phyloP scores from a whole-genome alignment of 2,113 vertebrate species.

The Xenotilapia caudafasciata region DNA sequence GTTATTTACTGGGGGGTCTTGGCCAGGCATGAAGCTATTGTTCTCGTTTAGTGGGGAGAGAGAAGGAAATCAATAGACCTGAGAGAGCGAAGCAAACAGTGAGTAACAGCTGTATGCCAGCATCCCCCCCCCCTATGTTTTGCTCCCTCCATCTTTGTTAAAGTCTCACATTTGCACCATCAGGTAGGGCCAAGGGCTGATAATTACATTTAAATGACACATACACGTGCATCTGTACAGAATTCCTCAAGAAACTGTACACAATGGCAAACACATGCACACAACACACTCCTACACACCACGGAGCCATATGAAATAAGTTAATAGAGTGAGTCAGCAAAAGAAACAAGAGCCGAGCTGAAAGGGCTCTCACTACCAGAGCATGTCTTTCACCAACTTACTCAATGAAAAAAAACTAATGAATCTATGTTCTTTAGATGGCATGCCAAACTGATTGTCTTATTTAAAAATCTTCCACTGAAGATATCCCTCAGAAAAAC shows the following conservation, averaged over 20 bases:
- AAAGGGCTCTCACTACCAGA: not conserved
- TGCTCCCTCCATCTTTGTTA: not conserved
- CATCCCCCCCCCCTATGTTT: not conserved
- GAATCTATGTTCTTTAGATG: not conserved
- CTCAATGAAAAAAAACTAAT: not conserved
- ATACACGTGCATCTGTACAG: not conserved
- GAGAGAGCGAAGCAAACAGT: slow-evolving; percentile 1
- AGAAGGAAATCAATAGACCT: slow-evolving; percentile 35
- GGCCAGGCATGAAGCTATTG: slow-evolving; percentile 27
- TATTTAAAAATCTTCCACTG: not conserved
- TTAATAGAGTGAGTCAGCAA: slow-evolving; percentile 57
- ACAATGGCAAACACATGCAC: slow-evolving; percentile 27
- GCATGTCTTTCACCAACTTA: not conserved
- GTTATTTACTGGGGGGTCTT: slow-evolving; percentile 25
- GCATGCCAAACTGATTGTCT: not conserved
- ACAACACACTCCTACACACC: slow-evolving; percentile 12
- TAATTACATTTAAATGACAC: not conserved
- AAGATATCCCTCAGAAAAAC: not conserved
- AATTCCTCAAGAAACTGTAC: not conserved
- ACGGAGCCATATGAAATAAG: slow-evolving; percentile 24
- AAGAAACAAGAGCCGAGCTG: not conserved
- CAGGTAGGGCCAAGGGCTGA: not conserved
- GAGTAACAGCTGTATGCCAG: not conserved
- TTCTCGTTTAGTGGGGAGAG: slow-evolving; percentile 20
- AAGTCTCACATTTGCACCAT: not conserved